Conservation (phyloP, 2,888 invertebrate genomes). For the Diloba caeruleocephala region DNA sequence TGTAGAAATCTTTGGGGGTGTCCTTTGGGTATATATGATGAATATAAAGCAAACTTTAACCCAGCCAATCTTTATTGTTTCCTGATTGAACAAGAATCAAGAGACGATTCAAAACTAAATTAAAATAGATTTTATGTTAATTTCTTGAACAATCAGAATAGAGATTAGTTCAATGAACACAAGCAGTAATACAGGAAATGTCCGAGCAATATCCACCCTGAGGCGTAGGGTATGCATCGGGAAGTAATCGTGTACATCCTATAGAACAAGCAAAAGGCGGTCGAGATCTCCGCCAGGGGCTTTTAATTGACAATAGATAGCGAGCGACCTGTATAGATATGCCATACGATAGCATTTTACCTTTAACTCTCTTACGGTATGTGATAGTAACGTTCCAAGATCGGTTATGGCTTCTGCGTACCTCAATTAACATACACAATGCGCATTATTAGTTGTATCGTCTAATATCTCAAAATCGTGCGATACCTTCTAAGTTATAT, state of each 20-base stretch:
- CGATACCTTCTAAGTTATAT: conserved; percentile 56
- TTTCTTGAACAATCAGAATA: conserved; percentile 77
- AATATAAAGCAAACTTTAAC: conserved; percentile 46
- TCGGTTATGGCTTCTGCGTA: conserved; percentile 56
- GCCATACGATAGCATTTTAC: conserved; percentile 71
- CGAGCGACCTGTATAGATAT: conserved; percentile 74
- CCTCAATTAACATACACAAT: conserved; percentile 57
- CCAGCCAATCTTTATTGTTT: conserved; percentile 61
- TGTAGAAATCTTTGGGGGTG: too few relatives aligned
- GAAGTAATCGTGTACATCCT: conserved; percentile 80
- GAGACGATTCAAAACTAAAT: conserved; percentile 71
- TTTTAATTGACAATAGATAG: conserved; percentile 85
- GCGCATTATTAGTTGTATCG: conserved; percentile 66
- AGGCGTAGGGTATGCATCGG: conserved; percentile 81
- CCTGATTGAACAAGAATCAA: conserved; percentile 66
- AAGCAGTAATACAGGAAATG: conserved; percentile 84
- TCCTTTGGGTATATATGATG: conserved; percentile 27
- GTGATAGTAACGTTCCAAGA: conserved; percentile 52
- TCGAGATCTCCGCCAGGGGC: conserved; percentile 77
- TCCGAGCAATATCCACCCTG: conserved; percentile 79
- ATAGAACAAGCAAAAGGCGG: conserved; percentile 85
- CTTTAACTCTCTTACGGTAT: conserved; percentile 75
- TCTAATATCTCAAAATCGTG: conserved; percentile 56
- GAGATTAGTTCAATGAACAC: conserved; percentile 76
- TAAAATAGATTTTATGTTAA: conserved; percentile 80